Evolutionary conservation across 2,113 vertebrate species (phyloP).

Genomic region (Urocitellus parryii): DNA sequence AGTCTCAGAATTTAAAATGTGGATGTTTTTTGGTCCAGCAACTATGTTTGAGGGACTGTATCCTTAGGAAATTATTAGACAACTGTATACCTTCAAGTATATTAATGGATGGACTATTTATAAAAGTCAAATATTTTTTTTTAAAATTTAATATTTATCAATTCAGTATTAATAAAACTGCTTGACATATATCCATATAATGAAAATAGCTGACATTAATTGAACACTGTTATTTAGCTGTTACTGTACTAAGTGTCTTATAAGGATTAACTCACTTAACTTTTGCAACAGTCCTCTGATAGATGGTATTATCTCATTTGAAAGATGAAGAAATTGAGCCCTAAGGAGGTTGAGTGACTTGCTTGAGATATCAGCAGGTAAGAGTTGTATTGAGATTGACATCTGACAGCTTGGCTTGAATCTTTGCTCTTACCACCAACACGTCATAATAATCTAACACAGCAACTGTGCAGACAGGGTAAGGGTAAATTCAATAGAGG

Average conservation of each 20-base stretch:
- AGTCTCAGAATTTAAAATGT: neutral
- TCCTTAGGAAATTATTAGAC: neutral
- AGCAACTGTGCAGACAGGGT: neutral
- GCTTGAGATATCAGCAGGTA: neutral
- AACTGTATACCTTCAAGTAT: conserved; percentile 25
- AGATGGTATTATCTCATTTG: conserved; percentile 30
- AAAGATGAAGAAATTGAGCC: conserved; percentile 7
- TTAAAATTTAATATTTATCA: conserved; percentile 10
- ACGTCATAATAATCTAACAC: neutral
- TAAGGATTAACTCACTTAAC: neutral
- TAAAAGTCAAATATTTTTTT: conserved; percentile 61
- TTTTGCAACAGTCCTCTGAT: neutral
- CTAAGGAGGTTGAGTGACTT: neutral
- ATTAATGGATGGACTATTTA: conserved; percentile 8
- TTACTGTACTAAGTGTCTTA: neutral
- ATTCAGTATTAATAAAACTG: conserved; percentile 18
- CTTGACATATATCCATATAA: neutral
- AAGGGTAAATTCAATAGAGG: neutral
- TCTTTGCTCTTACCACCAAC: neutral
- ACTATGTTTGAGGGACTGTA: neutral
- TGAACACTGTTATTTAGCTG: neutral
- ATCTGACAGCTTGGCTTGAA: neutral
- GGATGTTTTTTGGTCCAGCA: neutral
- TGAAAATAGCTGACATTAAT: conserved; percentile 57
- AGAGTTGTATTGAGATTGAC: neutral